phyloP scores from a whole-genome alignment of 2,113 vertebrate species.

The Apodemus sylvaticus region DNA sequence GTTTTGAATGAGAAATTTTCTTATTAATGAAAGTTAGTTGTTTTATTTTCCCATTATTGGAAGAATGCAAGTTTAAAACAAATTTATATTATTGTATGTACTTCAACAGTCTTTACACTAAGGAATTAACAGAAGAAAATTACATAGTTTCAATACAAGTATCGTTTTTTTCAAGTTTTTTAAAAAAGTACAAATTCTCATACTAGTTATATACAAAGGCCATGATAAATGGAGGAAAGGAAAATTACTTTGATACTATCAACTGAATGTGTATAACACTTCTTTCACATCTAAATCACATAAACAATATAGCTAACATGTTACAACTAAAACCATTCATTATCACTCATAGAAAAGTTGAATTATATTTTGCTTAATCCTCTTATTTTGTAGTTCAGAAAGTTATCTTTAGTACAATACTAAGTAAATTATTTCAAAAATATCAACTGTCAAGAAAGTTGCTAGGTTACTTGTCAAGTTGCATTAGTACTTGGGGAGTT shows the following conservation, averaged over 20 bases:
- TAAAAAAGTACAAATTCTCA: neutral
- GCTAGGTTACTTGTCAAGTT: neutral
- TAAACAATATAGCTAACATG: neutral
- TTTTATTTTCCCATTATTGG: neutral
- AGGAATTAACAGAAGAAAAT: neutral
- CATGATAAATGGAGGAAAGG: neutral
- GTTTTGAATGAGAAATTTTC: conserved; percentile 1
- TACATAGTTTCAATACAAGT: neutral
- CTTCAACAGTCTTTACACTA: neutral
- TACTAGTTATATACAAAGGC: neutral
- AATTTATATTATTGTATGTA: neutral
- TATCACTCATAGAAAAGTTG: neutral
- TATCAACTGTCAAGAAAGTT: neutral
- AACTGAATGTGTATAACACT: neutral
- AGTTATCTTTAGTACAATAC: neutral
- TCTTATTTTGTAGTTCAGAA: neutral
- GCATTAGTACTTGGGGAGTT: neutral
- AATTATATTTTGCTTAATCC: neutral
- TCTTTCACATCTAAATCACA: neutral
- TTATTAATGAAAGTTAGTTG: neutral
- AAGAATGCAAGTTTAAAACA: neutral
- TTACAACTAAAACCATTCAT: neutral
- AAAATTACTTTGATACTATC: neutral
- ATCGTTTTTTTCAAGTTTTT: neutral
- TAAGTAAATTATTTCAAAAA: neutral